Conservation (phyloP, 2,113 vertebrate species). For the Ceuthmochares aereus region DNA sequence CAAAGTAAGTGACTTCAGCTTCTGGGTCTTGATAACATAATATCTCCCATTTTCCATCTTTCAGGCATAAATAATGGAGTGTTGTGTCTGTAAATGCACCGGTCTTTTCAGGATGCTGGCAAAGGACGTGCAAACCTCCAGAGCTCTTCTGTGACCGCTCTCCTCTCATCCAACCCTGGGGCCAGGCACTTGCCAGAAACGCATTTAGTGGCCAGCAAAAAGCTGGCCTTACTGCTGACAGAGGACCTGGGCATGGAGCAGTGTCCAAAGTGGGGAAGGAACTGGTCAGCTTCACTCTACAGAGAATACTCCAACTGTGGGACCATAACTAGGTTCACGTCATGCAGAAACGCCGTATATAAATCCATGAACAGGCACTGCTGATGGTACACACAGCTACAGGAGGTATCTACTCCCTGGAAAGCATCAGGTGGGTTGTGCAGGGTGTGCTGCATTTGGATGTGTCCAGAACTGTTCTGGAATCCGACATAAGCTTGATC, state of each 20-base stretch:
- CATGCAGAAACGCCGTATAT: fast-evolving
- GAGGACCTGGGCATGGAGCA: fast-evolving
- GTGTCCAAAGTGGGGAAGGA: fast-evolving
- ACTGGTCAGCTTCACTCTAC: fast-evolving
- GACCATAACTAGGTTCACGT: background rate
- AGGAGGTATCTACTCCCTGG: background rate
- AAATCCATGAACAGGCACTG: fast-evolving
- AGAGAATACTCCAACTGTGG: fast-evolving
- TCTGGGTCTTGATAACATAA: background rate
- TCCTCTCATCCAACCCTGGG: background rate
- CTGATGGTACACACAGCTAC: background rate
- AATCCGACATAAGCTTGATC: fast-evolving
- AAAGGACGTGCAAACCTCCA: background rate
- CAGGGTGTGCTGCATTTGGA: background rate
- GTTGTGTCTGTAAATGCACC: background rate
- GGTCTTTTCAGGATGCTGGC: background rate
- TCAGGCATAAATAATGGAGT: background rate
- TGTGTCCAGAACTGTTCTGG: background rate
- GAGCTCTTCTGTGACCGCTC: background rate
- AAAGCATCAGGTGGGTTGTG: background rate
- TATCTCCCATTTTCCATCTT: background rate
- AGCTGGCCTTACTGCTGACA: background rate
- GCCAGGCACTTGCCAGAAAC: background rate
- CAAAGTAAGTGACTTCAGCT: background rate
- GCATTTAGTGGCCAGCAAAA: background rate